These are phyloP conservation scores for Iselma pallidipennis DNA, from an alignment of 2,888 invertebrate species.

Conservation along the genomic window DNA sequence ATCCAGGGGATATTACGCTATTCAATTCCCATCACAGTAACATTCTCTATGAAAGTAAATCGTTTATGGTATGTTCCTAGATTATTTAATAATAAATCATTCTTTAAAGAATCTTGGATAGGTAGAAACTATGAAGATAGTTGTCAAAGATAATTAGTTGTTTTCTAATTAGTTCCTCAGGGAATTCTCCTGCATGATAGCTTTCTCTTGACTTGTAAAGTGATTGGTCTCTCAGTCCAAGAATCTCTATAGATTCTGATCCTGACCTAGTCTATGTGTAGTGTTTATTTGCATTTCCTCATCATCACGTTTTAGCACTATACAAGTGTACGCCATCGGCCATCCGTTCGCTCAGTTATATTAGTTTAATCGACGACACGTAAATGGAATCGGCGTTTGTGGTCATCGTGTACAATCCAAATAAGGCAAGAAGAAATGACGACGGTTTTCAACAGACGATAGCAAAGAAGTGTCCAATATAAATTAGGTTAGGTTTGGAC, in stretches of 20 bases:
- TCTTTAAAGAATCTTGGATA: no score
- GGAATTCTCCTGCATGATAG: not conserved
- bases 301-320: slow-evolving; percentile 11
- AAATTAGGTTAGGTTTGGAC: slow-evolving; percentile 52
- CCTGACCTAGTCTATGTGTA: not conserved
- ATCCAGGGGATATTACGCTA: no score
- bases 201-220: no score
- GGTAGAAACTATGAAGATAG: no score
- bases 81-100: no score
- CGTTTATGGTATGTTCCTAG: no score
- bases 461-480: slow-evolving; percentile 47
- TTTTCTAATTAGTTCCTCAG: not conserved
- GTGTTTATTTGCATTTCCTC: slow-evolving; percentile 6
- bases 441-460: slow-evolving; percentile 32
- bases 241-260: not conserved
- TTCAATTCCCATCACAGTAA: no score
- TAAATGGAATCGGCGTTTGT: slow-evolving; percentile 26
- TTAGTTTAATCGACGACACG: slow-evolving; percentile 26
- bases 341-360: slow-evolving; percentile 13
- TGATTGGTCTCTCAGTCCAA: no score
- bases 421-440: slow-evolving; percentile 42
- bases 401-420: slow-evolving; percentile 37
- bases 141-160: no score
- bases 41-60: no score
- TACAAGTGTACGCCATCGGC: not conserved